Percentiles rank a stretch among this genome's conserved stretches.
phyloP scores from a whole-genome alignment of 1,140 invertebrate species.

The Caligus rogercresseyi region DNA sequence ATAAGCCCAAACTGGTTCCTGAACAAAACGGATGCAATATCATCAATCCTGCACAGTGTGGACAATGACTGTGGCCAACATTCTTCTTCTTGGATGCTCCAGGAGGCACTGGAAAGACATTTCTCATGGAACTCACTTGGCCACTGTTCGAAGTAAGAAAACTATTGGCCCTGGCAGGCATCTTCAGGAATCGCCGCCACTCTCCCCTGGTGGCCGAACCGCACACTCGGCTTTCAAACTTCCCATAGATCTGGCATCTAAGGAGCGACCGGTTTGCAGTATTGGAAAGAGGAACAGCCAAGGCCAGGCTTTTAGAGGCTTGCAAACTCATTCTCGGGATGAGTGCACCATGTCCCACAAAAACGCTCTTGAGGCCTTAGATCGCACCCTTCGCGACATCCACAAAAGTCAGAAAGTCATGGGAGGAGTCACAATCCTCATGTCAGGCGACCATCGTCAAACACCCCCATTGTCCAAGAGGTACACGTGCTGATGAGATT shows the following conservation, averaged over 20 bases:
- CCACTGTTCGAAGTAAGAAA: slow-evolving; percentile 23
- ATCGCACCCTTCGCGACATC: too few relatives aligned
- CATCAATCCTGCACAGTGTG: too few relatives aligned
- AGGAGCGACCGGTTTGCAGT: slow-evolving; percentile 27
- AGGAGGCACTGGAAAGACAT: slow-evolving; percentile 28
- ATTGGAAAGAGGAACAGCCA: slow-evolving; percentile 28
- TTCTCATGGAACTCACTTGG: slow-evolving; percentile 25
- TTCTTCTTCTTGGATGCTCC: too few relatives aligned
- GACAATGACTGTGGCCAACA: too few relatives aligned
- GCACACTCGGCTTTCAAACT: slow-evolving; percentile 35
- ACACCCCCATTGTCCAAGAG: slow-evolving; percentile 29
- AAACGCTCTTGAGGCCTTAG: too few relatives aligned
- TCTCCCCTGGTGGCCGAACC: slow-evolving; percentile 32
- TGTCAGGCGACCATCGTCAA: too few relatives aligned
- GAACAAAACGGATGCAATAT: too few relatives aligned
- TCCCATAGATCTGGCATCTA: slow-evolving; percentile 26
- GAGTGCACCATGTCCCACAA: too few relatives aligned
- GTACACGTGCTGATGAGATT: too few relatives aligned
- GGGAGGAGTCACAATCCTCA: too few relatives aligned
- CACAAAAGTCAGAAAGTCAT: too few relatives aligned
- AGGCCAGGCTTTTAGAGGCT: slow-evolving; percentile 25
- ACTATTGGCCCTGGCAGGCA: slow-evolving; percentile 31
- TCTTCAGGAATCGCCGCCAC: slow-evolving; percentile 38
- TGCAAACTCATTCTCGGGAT: slow-evolving; percentile 29
- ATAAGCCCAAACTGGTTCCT: too few relatives aligned